These are phyloP conservation scores for Sarcophaga peregrina DNA, from an alignment of 1,140 invertebrate species.

Conservation along the genomic window DNA sequence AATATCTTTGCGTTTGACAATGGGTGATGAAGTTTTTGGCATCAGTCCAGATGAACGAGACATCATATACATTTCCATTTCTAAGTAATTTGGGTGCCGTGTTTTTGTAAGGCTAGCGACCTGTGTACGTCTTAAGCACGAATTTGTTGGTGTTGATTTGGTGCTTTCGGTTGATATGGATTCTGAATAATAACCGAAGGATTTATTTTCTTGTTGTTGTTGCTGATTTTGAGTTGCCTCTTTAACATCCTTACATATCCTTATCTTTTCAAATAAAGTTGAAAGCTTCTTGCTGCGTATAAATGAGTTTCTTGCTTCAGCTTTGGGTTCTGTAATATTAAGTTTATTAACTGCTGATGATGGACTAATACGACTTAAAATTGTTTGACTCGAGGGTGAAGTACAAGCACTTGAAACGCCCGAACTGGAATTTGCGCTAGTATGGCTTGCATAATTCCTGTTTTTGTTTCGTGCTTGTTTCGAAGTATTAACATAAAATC, in stretches of 20 bases:
- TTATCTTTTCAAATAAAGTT: constrained; percentile 6
- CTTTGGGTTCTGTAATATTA: not conserved
- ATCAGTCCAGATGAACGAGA: constrained; percentile 55
- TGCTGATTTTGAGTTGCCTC: not conserved
- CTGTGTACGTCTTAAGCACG: constrained; percentile 25
- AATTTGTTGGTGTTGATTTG: constrained; percentile 11
- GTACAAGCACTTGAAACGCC: constrained; percentile 35
- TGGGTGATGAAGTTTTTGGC: constrained; percentile 62
- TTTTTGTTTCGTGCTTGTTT: not conserved
- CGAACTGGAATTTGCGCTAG: constrained; percentile 26
- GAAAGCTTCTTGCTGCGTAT: constrained; percentile 1
- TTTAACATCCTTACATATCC: constrained; percentile 40
- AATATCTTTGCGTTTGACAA: constrained; percentile 46
- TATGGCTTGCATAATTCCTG: constrained; percentile 29
- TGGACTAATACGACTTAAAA: constrained; percentile 16
- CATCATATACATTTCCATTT: constrained; percentile 65
- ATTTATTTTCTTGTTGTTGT: constrained; percentile 31
- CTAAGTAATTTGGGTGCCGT: constrained; percentile 48
- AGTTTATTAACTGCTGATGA: not conserved
- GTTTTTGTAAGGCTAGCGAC: constrained; percentile 6
- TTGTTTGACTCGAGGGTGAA: constrained; percentile 10
- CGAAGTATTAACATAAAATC: constrained; percentile 4
- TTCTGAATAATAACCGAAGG: constrained; percentile 42
- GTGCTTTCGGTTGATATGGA: constrained; percentile 29
- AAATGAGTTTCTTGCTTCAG: not conserved